Evolutionary conservation across 2,113 vertebrate genomes (phyloP), one percentile per base, ranked within the genome.

Genomic region (Noturus placidus): DNA sequence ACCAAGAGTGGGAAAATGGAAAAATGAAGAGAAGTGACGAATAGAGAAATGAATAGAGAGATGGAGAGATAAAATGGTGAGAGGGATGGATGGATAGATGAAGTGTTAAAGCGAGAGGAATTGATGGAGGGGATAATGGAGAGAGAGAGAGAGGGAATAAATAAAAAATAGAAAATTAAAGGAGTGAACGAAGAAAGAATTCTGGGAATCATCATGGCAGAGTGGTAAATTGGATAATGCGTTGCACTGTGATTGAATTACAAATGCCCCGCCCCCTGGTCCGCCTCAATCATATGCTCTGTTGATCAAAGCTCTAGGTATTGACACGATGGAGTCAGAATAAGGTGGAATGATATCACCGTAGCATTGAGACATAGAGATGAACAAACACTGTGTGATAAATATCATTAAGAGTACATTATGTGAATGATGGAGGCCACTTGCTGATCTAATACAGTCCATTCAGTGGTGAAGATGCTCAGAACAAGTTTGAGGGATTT

Each of bases 401-500:
- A 57, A 82, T 87, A 50, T 57, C 50, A 57, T 81, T 81, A 54
- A 35, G 59, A 20, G 35, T n/a, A 50, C 35, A 52, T 25, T 84
- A 30, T 38, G 50, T 42, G 83, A 70, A 86, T 78, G 57, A 76
- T 78, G 54, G 27, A 22, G 70, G 46, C 25, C 38, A 14, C 70
- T 61, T 50, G 22, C 35, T 77, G 33, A 50, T 77, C 38, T 59
- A 74, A 77, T n/a, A 38, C 56, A 46, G 25, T 77, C 56, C 54
- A 46, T 61, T 70, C 17, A 56, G 9, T 25, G 81, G 46, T 25
- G 30, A 65, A 27, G 20, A 70, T 56, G n/a, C 46, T 84, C 63
- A 52, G 81, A 22, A 65, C 38, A n/a, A n/a, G 59, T 83, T n/a
- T 63, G 14, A 65, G 81, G 38, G 38, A 46, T 83, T 83, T 65